A percentile compares a stretch with the other conserved stretches of the same genome.
phyloP scores from a whole-genome alignment of 2,888 invertebrate genomes.

The Catotricha subobsoleta region DNA sequence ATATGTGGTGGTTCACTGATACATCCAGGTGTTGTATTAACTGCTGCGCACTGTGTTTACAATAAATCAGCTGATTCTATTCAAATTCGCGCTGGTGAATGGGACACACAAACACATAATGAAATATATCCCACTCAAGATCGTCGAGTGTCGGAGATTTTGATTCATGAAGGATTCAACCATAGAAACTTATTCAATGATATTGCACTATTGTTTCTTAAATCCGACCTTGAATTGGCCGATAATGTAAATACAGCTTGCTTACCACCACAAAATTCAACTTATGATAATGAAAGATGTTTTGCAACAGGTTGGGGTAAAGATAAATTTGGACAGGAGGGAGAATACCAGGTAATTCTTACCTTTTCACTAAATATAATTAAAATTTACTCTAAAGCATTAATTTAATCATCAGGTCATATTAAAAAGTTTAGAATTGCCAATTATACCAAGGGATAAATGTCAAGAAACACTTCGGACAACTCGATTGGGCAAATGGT shows the following conservation, averaged over 20 bases:
- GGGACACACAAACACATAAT: constrained; percentile 54
- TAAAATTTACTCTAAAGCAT: too few species aligned
- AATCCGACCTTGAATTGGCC: constrained; percentile 37
- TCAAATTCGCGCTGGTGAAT: constrained; percentile 53
- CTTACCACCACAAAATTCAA: constrained; percentile 34
- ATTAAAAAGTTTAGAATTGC: constrained; percentile 48
- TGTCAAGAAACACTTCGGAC: constrained; percentile 34
- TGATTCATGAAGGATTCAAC: constrained; percentile 32
- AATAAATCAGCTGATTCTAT: constrained; percentile 17
- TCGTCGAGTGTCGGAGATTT: constrained; percentile 31
- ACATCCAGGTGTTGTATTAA: constrained; percentile 28
- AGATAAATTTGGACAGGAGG: constrained; percentile 23
- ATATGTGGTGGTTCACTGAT: constrained; percentile 26
- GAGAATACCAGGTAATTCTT: constrained; percentile 37
- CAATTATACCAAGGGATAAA: constrained; percentile 35
- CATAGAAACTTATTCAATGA: constrained; percentile 51
- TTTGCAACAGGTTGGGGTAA: constrained; percentile 52
- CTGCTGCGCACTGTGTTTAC: constrained; percentile 60
- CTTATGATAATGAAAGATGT: constrained; percentile 33
- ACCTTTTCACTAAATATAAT: too few species aligned
- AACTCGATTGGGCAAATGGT: constrained; percentile 46
- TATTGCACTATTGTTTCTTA: constrained; percentile 47
- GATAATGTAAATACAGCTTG: constrained; percentile 47
- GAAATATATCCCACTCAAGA: constrained; percentile 53
- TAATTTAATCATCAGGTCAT: constrained; percentile 42